phyloP scores from a whole-genome alignment of 2,113 vertebrate species.

The Puntigrus tetrazona region DNA sequence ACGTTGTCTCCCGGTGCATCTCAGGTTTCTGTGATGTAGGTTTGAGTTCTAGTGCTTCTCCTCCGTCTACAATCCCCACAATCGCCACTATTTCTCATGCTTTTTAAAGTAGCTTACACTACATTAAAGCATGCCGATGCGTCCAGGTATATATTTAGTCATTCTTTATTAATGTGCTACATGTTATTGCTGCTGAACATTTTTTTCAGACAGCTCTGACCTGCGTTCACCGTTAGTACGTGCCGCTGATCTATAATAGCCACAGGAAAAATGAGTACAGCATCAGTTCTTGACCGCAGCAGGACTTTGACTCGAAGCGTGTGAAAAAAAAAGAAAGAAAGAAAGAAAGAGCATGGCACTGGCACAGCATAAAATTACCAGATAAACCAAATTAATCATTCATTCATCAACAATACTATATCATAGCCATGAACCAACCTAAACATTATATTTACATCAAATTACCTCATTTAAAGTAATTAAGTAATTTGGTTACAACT shows the following conservation, averaged over 20 bases:
- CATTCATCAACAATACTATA: background rate
- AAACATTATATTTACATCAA: background rate
- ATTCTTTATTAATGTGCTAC: slow-evolving; percentile 33
- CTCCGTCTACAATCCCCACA: too few species aligned
- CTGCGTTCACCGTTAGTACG: background rate
- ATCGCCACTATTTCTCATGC: background rate
- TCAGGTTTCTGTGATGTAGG: background rate
- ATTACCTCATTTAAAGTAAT: too few species aligned
- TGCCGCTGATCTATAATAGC: slow-evolving; percentile 7
- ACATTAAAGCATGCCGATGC: background rate
- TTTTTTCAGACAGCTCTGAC: background rate
- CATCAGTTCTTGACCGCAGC: background rate
- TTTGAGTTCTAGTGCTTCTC: background rate
- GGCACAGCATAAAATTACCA: background rate
- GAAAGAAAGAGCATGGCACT: background rate
- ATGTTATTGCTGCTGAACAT: background rate
- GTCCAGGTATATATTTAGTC: background rate
- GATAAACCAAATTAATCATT: background rate
- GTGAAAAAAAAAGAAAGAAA: background rate
- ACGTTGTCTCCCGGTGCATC: background rate
- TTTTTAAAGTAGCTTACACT: background rate
- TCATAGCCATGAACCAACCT: background rate
- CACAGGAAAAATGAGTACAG: background rate
- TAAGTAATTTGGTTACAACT: background rate
- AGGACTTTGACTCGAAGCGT: background rate